Evolutionary conservation across 2,888 invertebrate species (phyloP).

Genomic region (Cetonia aurata): DNA sequence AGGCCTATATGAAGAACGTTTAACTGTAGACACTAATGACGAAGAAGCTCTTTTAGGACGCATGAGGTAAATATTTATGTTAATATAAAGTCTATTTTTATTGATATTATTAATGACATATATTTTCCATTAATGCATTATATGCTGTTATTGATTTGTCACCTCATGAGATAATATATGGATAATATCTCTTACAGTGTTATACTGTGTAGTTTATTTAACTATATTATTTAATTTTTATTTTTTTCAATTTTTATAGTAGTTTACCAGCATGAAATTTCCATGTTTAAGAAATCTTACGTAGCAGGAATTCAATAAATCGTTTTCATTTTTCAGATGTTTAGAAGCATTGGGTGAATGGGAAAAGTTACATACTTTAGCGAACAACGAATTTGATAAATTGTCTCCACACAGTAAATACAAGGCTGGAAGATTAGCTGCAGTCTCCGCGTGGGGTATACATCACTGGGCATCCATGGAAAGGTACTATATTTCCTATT

Average conservation of each 20-base stretch:
- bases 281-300: no score
- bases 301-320: neutral
- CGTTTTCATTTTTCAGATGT: slow-evolving; percentile 66
- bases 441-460: slow-evolving; percentile 96
- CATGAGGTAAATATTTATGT: slow-evolving; percentile 73
- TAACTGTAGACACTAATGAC: slow-evolving; percentile 74
- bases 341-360: slow-evolving; percentile 98
- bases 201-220: no score
- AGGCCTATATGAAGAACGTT: slow-evolving; percentile 84
- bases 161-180: no score
- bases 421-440: slow-evolving; percentile 89
- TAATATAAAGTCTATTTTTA: no score
- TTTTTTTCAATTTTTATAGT: no score
- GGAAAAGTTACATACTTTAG: slow-evolving; percentile 86
- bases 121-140: no score
- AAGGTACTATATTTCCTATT: slow-evolving; percentile 67
- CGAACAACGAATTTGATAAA: slow-evolving; percentile 81
- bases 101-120: no score
- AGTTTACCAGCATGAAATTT: no score
- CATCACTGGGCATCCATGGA: slow-evolving; percentile 96
- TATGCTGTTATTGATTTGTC: no score
- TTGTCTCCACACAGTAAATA: slow-evolving; percentile 71
- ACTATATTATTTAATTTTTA: no score
- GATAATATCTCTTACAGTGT: no score
- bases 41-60: slow-evolving; percentile 89